Conservation (phyloP, 2,888 invertebrate genomes). For the Microdon myrmicae region DNA sequence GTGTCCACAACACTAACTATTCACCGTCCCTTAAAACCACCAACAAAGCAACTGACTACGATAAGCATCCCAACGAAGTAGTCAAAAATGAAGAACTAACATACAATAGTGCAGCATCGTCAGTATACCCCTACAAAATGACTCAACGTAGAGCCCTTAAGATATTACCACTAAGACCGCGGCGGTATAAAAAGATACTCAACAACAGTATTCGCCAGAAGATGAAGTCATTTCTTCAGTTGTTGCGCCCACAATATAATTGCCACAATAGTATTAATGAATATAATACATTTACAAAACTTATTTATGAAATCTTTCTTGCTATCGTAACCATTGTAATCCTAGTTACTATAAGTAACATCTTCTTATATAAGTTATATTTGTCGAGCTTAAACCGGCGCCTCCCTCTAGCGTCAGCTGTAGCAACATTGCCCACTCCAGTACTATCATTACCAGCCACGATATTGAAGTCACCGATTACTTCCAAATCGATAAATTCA, state of each 20-base stretch:
- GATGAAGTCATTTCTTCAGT: constrained; percentile 38
- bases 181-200: constrained; percentile 15
- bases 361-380: constrained; percentile 48
- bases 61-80: constrained; percentile 90
- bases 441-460: constrained; percentile 24
- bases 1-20: constrained; percentile 61
- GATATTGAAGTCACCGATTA: constrained; percentile 12
- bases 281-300: constrained; percentile 43
- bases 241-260: constrained; percentile 41
- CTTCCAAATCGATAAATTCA: background rate
- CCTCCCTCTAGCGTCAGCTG: constrained; percentile 32
- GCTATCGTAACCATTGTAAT: constrained; percentile 55
- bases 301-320: constrained; percentile 53
- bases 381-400: constrained; percentile 47
- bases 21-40: constrained; percentile 70
- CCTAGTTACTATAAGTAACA: constrained; percentile 55
- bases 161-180: constrained; percentile 3
- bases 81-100: constrained; percentile 93
- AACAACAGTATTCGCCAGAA: constrained; percentile 34
- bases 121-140: constrained; percentile 38
- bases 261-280: constrained; percentile 47
- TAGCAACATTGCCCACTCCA: background rate
- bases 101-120: constrained; percentile 70
- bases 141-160: constrained; percentile 21
- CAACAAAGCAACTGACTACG: constrained; percentile 79